Evolutionary conservation across 23 tunicate genomes (phyloP).

Genomic region (Ascidia mentula): DNA sequence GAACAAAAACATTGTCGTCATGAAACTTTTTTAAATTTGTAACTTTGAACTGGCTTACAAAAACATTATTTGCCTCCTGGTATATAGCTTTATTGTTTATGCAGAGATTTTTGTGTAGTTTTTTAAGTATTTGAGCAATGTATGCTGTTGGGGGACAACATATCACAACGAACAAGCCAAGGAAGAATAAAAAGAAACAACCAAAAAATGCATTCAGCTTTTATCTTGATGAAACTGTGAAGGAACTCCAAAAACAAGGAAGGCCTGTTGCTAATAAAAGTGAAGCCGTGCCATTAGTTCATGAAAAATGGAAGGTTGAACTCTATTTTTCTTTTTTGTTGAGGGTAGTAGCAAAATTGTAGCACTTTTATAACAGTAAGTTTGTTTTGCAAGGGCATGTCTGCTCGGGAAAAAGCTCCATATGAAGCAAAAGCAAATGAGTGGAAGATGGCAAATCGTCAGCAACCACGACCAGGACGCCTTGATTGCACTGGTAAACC

Average conservation of each 20-base stretch:
- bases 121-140: too few species aligned
- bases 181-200: conserved; percentile 50
- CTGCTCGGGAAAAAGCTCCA: conserved; percentile 54
- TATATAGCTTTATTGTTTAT: too few species aligned
- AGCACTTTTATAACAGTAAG: too few species aligned
- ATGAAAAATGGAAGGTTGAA: conserved; percentile 77
- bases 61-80: too few species aligned
- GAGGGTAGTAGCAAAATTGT: too few species aligned
- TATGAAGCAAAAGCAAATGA: conserved; percentile 71
- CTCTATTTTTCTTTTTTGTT: too few species aligned
- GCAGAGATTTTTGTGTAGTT: too few species aligned
- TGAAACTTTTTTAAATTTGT: too few species aligned
- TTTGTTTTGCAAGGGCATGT: conserved; percentile 26
- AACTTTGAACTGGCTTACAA: too few species aligned
- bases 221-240: conserved; percentile 68
- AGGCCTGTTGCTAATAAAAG: conserved; percentile 39
- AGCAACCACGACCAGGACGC: conserved; percentile 51
- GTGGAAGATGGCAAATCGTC: conserved; percentile 42
- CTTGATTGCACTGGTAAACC: conserved; percentile 73
- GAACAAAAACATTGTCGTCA: too few species aligned
- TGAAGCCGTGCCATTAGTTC: conserved; percentile 76
- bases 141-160: conserved; percentile 37
- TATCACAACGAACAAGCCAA: conserved; percentile 23
- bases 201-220: conserved; percentile 90
- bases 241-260: conserved; percentile 49